Base-by-base conservation (phyloP, 2,888 invertebrate species). In the Patella pellucida region DNA sequence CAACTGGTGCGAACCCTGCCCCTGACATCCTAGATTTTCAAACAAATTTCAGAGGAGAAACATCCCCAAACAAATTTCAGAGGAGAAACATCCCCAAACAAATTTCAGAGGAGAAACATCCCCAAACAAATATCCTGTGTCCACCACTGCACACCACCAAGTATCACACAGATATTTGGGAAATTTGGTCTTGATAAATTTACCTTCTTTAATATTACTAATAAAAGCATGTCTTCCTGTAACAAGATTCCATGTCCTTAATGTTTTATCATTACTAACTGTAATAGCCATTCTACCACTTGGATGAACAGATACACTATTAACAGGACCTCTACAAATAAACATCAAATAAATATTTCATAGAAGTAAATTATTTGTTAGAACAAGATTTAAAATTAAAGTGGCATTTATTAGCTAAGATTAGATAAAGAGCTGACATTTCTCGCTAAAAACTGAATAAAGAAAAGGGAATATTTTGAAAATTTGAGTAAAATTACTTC, bases 181-280 rank as follows among this genome's bases (percentile, higher is more conserved):
- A 41, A 41, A 5, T 41, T 41, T 9, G 41, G 9, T 41, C 41
- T 41, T 41, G 41, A 50, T 3, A 15, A 7, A 78, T 69, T 77
- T 78, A 87, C 88, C 95, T 86, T 93, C 94, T 79, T 94, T 94
- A 52, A 97, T 92, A 90, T 97, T 97, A n/a, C 95, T 95, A 1
- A 95, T 94, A 90, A 96, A 98, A 0, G 97, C 97, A 84, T 94
- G 94, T 78, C 97, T 93, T 0, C 97, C 98, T 90, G 96, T 97
- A 0, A 98, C 93, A 79, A 98, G 92, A 92, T 98, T 97, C 98
- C 98, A 98, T 3, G 97, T 97, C 31, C 89, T 84, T 69, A 98
- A 91, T 7, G 95, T 94, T 83, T 94, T 94, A 91, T 98, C 97
- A 71, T 94, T 94, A 19, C 97, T 96, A 62, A 97, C 93, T 15